Evolutionary conservation across 35 echinoderm and acorn worm genomes (phyloP).

Genomic region (Nesometra sesokonis): DNA sequence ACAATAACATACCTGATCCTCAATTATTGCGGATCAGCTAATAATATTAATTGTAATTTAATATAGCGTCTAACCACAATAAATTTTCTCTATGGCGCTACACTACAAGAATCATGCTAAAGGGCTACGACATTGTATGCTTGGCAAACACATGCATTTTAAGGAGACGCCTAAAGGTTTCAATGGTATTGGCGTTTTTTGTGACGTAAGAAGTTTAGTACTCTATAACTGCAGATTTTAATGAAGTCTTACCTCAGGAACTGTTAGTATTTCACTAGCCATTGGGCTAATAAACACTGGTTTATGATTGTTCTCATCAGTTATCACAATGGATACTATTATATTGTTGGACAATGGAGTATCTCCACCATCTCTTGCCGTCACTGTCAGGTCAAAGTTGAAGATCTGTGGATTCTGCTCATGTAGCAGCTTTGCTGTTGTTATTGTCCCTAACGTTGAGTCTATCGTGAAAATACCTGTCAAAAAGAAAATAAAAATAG

Average conservation of each 20-base stretch:
- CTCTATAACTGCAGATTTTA: too few relatives aligned
- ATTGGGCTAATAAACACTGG: background rate
- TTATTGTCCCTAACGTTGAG: background rate
- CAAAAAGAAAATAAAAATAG: background rate
- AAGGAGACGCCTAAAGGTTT: too few relatives aligned
- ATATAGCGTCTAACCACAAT: too few relatives aligned
- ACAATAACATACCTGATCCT: too few relatives aligned
- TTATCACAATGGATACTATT: background rate
- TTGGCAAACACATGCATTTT: too few relatives aligned
- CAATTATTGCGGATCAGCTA: too few relatives aligned
- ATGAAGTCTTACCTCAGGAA: background rate
- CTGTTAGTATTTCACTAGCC: background rate
- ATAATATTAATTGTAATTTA: too few relatives aligned
- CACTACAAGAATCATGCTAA: too few relatives aligned
- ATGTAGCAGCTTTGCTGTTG: background rate
- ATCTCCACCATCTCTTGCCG: background rate
- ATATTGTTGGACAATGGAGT: background rate
- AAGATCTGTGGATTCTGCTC: background rate
- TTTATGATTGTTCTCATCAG: background rate
- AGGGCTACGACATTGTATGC: too few relatives aligned
- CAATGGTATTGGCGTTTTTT: too few relatives aligned
- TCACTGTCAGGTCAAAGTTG: background rate
- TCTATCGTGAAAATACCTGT: background rate
- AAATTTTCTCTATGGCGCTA: too few relatives aligned
- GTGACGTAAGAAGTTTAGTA: too few relatives aligned